These are phyloP conservation scores for Callithrix jacchus DNA, from an alignment of 2,113 vertebrate genomes.

Conservation along the genomic window DNA sequence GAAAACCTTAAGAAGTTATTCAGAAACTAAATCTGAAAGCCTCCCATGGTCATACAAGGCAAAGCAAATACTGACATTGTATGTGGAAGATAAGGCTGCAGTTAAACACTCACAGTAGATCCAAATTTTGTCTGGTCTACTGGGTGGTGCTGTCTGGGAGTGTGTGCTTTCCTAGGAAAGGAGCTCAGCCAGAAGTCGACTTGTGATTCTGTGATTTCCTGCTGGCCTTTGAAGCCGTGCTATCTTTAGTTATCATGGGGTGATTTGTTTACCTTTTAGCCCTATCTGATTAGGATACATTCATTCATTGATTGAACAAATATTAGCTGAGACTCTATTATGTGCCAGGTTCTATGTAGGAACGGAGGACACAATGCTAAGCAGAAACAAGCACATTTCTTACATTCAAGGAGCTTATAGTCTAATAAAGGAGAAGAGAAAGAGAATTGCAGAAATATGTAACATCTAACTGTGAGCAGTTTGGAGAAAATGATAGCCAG, in stretches of 20 bases:
- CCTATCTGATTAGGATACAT: background rate
- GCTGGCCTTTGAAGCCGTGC: background rate
- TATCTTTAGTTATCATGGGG: background rate
- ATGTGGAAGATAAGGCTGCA: background rate
- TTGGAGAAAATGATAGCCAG: background rate
- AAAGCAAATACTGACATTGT: background rate
- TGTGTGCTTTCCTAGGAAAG: no score
- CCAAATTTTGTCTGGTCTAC: background rate
- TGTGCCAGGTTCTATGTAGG: background rate
- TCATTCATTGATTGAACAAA: background rate
- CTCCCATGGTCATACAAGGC: background rate
- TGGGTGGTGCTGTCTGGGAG: background rate
- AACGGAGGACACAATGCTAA: background rate
- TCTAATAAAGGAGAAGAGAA: background rate
- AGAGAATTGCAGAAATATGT: background rate
- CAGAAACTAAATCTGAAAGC: conserved; percentile 26
- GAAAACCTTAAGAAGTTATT: background rate
- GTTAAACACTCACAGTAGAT: background rate
- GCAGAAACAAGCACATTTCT: background rate
- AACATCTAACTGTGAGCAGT: background rate
- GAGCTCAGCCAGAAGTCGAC: background rate
- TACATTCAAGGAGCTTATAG: background rate
- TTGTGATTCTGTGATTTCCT: background rate
- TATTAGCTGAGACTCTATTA: background rate
- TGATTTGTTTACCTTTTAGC: background rate